Conservation (phyloP, 2,113 vertebrate genomes). For the Peromyscus maniculatus region DNA sequence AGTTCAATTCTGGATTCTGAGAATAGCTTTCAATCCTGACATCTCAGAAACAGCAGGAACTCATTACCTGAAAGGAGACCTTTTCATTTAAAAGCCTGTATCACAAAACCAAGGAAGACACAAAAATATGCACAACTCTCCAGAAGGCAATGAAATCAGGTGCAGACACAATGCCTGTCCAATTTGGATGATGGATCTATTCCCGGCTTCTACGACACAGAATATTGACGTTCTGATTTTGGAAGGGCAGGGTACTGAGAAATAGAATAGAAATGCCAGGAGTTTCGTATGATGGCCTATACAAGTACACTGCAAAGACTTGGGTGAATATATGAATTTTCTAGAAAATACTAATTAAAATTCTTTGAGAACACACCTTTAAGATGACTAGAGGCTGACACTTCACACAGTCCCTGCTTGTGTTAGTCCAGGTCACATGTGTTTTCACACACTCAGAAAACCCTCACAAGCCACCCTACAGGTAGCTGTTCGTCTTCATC, state of each 20-base stretch:
- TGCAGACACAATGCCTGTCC: neutral
- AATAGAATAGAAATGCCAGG: neutral
- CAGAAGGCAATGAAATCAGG: slow-evolving; percentile 66
- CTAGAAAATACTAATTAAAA: neutral
- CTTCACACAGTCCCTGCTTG: neutral
- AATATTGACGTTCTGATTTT: slow-evolving; percentile 10
- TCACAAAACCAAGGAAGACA: slow-evolving; percentile 62
- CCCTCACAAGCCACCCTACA: neutral
- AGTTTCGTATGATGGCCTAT: neutral
- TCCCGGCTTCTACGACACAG: neutral
- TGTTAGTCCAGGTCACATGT: neutral
- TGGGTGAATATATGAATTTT: neutral
- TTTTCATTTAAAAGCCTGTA: slow-evolving; percentile 57
- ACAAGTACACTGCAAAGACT: neutral
- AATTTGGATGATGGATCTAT: slow-evolving; percentile 11
- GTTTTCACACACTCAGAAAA: neutral
- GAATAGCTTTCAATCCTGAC: slow-evolving; percentile 62
- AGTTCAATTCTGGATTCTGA: slow-evolving; percentile 71
- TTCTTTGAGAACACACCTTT: slow-evolving; percentile 25
- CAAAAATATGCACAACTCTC: neutral
- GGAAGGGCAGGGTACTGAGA: neutral
- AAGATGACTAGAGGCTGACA: neutral
- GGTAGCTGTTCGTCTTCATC: neutral
- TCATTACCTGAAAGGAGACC: slow-evolving; percentile 64
- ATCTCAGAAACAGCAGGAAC: slow-evolving; percentile 57